A percentile compares a stretch with the other conserved stretches of the same genome.
Evolutionary conservation across 2,797 vertebrate genomes (phyloP).

Genomic region (Aplochiton taeniatus): DNA sequence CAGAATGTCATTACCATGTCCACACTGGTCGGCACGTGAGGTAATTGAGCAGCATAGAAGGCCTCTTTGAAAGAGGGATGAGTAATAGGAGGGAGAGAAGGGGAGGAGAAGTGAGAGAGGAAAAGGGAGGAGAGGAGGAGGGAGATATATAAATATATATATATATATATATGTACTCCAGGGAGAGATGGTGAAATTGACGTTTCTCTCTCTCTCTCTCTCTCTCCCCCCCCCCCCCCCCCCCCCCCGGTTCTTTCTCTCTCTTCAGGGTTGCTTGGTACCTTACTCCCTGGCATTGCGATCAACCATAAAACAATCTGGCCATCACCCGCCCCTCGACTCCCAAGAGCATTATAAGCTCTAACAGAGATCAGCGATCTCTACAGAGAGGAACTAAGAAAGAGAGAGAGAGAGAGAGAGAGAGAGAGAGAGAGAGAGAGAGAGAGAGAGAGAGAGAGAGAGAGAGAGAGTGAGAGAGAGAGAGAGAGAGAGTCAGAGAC

Average conservation of each 20-base stretch:
- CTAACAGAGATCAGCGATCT: constrained; percentile 1
- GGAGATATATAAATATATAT: not conserved
- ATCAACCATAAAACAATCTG: too few species aligned
- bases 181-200: too few species aligned
- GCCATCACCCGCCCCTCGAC: too few species aligned
- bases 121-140: not conserved
- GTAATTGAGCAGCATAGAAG: constrained; percentile 92
- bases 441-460: not conserved
- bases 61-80: constrained; percentile 75
- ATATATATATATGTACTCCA: too few species aligned
- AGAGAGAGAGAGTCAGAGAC: not conserved
- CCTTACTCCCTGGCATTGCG: too few species aligned
- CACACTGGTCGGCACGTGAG: constrained; percentile 85
- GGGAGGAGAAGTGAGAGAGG: not conserved
- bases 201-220: too few species aligned
- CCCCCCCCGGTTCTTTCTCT: too few species aligned
- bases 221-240: too few species aligned
- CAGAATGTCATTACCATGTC: constrained; percentile 97
- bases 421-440: not conserved
- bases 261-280: too few species aligned
- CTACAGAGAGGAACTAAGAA: not conserved
- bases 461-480: not conserved
- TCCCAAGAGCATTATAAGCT: too few species aligned
- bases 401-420: not conserved
- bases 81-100: constrained; percentile 64